A percentile compares a stretch with the other conserved stretches of the same genome.
These are phyloP conservation scores for Rhabditoides inermis DNA, from an alignment of 2,888 invertebrate genomes.

Conservation along the genomic window DNA sequence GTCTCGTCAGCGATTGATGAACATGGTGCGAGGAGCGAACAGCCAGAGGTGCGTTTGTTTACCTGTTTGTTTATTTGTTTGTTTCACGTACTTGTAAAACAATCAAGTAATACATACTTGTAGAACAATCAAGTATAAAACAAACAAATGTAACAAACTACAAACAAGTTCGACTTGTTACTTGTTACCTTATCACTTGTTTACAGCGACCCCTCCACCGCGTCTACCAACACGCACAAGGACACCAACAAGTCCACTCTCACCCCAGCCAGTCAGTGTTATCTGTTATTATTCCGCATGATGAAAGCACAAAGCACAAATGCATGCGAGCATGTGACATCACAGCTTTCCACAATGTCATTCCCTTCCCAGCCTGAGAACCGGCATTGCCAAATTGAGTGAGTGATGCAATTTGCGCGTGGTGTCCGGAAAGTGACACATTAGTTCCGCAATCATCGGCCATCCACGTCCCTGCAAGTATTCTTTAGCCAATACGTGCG, in stretches of 20 bases:
- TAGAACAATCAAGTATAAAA: no score
- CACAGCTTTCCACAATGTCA: not conserved
- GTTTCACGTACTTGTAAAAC: not conserved
- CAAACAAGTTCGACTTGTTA: no score
- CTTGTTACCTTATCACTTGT: no score
- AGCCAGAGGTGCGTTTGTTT: not conserved
- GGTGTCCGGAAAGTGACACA: no score
- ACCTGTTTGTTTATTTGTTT: not conserved
- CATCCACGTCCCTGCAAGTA: no score
- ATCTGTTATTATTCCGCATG: not conserved
- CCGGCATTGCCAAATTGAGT: not conserved
- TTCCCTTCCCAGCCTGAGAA: not conserved
- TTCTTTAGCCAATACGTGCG: no score
- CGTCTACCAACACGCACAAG: conserved; percentile 28
- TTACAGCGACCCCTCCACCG: no score
- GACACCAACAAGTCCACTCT: conserved; percentile 20
- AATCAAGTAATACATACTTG: no score
- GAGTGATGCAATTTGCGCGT: no score
- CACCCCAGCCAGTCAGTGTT: conserved; percentile 2
- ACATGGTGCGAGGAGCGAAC: not conserved
- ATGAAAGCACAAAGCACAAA: not conserved
- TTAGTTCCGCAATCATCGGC: no score
- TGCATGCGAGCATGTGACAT: not conserved
- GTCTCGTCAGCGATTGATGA: not conserved
- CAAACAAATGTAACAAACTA: no score